Evolutionary conservation across 2,797 vertebrate species (phyloP).

Genomic region (Micropoecilia bifurca): DNA sequence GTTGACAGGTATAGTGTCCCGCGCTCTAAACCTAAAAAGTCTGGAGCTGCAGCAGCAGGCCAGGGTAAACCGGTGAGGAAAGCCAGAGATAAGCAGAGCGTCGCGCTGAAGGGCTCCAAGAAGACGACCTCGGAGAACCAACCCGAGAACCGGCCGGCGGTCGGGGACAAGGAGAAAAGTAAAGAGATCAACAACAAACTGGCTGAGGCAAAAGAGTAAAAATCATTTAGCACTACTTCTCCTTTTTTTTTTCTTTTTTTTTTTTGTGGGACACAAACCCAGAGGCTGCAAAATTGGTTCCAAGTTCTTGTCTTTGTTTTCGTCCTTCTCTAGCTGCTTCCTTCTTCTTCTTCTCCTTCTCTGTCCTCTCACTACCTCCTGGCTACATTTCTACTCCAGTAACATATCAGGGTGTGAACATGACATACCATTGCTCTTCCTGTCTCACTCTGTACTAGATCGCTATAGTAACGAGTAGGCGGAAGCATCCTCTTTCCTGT

Average conservation of each 20-base stretch:
- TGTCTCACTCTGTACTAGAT: constrained; percentile 52
- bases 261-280: constrained; percentile 66
- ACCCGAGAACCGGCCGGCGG: constrained; percentile 80
- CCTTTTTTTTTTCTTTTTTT: constrained; percentile 51
- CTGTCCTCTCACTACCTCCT: constrained; percentile 58
- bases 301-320: constrained; percentile 80
- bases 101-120: constrained; percentile 85
- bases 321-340: constrained; percentile 28
- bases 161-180: constrained; percentile 95
- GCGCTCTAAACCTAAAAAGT: constrained; percentile 94
- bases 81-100: constrained; percentile 94
- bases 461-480: constrained; percentile 59
- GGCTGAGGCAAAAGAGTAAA: constrained; percentile 99
- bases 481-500: constrained; percentile 65
- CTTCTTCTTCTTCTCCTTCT: constrained; percentile 26
- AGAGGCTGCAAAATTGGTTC: constrained; percentile 94
- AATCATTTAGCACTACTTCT: constrained; percentile 89
- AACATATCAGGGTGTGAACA: constrained; percentile 53
- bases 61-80: constrained; percentile 89
- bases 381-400: constrained; percentile 52
- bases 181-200: constrained; percentile 99
- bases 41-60: constrained; percentile 78
- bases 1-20: constrained; percentile 89
- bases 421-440: constrained; percentile 63
- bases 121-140: constrained; percentile 88